A percentile compares a stretch with the other conserved stretches of the same genome.
These are phyloP conservation scores for Elegia similella DNA, from an alignment of 2,888 invertebrate species.

Conservation along the genomic window DNA sequence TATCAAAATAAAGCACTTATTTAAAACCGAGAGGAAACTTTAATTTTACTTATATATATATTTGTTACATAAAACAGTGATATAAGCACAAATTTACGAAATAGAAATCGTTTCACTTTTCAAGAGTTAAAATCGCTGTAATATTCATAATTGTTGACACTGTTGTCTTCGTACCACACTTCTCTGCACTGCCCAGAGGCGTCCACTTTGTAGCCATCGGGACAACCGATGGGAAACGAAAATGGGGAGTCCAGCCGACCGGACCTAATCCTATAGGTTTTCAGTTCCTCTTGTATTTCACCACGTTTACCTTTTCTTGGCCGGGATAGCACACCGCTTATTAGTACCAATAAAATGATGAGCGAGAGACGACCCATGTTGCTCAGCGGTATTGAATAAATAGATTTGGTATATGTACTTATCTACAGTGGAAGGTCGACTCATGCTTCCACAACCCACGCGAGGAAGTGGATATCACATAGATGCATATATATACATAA, in stretches of 20 bases:
- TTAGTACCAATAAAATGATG: slow-evolving; percentile 26
- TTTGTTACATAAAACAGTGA: background rate
- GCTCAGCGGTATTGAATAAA: slow-evolving; percentile 2
- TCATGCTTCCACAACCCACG: slow-evolving; percentile 47
- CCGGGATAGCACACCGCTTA: slow-evolving; percentile 25
- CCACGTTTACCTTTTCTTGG: slow-evolving; percentile 21
- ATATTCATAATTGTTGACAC: background rate
- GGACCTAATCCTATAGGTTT: slow-evolving; percentile 37
- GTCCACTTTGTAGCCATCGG: slow-evolving; percentile 48
- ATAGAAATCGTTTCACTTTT: background rate
- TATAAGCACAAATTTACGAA: background rate
- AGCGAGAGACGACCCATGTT: slow-evolving; percentile 30
- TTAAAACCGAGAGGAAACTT: too few relatives aligned
- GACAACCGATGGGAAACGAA: slow-evolving; percentile 35
- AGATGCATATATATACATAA: background rate
- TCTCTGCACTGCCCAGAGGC: slow-evolving; percentile 54
- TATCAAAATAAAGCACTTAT: too few relatives aligned
- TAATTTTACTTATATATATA: background rate
- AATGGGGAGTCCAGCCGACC: slow-evolving; percentile 52
- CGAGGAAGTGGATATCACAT: slow-evolving; percentile 24
- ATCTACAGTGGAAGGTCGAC: slow-evolving; percentile 31
- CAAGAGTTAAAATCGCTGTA: slow-evolving; percentile 6
- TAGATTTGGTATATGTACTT: background rate
- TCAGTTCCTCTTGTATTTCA: slow-evolving; percentile 23
- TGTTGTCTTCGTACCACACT: slow-evolving; percentile 55